phyloP scores from a whole-genome alignment of 2,888 invertebrate species.

The Plebejus anna region DNA sequence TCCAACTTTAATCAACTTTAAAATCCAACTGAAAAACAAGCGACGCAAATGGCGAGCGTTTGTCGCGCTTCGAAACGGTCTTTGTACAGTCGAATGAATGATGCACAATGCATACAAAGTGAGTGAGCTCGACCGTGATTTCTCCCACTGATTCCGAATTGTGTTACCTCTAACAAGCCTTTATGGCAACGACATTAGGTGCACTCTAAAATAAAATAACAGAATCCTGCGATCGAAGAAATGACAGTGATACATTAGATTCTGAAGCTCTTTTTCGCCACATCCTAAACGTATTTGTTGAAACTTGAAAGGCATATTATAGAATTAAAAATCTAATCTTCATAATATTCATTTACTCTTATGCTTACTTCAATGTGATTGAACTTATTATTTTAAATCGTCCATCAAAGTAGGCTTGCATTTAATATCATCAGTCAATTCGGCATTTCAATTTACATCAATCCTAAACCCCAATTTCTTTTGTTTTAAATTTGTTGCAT shows the following conservation, averaged over 20 bases:
- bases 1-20: constrained; percentile 23
- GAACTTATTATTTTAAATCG: too few relatives aligned
- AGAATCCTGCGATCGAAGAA: constrained; percentile 46
- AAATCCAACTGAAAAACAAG: constrained; percentile 55
- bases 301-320: background rate
- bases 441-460: too few relatives aligned
- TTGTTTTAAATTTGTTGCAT: too few relatives aligned
- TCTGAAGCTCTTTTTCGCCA: background rate
- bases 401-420: too few relatives aligned
- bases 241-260: constrained; percentile 36
- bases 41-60: constrained; percentile 62
- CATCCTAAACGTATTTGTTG: background rate
- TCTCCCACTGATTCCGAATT: constrained; percentile 44
- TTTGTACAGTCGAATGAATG: constrained; percentile 56
- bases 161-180: background rate
- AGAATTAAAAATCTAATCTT: too few relatives aligned
- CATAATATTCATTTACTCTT: too few relatives aligned
- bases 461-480: too few relatives aligned
- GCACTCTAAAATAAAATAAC: background rate
- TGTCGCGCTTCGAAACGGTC: constrained; percentile 51
- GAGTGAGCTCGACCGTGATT: constrained; percentile 60
- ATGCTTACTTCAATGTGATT: too few relatives aligned
- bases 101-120: constrained; percentile 70
- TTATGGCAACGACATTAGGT: background rate
- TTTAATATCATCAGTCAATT: too few relatives aligned